Evolutionary conservation across 2,888 invertebrate genomes (phyloP), one percentile per base, ranked within the genome.

Genomic region (Nephrotoma guestfalica): DNA sequence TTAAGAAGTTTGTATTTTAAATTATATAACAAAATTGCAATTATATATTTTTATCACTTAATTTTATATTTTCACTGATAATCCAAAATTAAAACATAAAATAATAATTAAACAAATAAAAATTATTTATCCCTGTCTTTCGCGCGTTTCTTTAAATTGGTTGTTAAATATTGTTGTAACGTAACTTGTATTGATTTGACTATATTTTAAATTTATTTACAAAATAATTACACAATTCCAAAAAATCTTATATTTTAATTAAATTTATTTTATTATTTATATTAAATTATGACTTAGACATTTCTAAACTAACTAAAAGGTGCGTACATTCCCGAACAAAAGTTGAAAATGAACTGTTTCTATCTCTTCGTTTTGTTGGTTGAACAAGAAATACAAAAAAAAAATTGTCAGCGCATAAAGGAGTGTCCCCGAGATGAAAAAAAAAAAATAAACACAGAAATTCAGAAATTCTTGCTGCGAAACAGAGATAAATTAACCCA

Each of bases 261-360:
- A 84, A 84, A 41, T 41, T 83, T 84, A 84, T 15, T 71, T 84
- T 84, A 84, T 84, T 84, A 41, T 84, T 83, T 41, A 84, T 15
- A 84, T 86, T 51, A 43, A 86, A 86, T 51, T 43, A 88, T 86
- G 87, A 87, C 87, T 88, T 86, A 88, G 88, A 88, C 88, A 88
- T 89, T 83, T 87, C 88, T 88, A 87, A 87, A 86, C 88, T 88
- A 88, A 87, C 88, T 88, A 88, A 87, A 86, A 87, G 47, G 83
- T 87, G 88, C 87, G 88, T 88, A 88, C 88, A 88, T 88, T 88
- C 88, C 87, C 88, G 88, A 86, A 88, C 87, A 88, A 88, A 87
- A 88, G 88, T 88, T 88, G 88, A 88, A 88, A 87, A 88, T 88
- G 87, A 88, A 88, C 88, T 88, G 42, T 41, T 41, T 84, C 84